Evolutionary conservation across 2,888 invertebrate species (phyloP), one percentile per base, ranked within the genome.

Genomic region (Xanthia icteritia): DNA sequence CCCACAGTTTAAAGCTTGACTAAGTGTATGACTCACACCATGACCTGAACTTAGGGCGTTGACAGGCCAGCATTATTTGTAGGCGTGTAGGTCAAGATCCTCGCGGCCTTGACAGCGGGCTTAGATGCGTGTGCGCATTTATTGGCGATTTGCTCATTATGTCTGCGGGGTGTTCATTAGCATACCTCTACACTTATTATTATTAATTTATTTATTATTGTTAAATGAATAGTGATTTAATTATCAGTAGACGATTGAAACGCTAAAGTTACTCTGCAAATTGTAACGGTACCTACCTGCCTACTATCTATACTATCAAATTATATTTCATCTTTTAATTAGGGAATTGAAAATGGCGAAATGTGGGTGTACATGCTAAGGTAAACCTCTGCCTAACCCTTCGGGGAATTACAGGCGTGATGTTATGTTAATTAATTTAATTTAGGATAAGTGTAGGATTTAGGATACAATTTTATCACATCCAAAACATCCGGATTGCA

Each of bases 21-120:
- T 42, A 48, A 39, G 77, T 70, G 68, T 66, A 13, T 82, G 54
- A 84, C 79, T 86, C 78, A 31, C n/a, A 51, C 87, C 83, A 77
- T 31, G 36, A 66, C n/a, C 61, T 39, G 65, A 86, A 76, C 79
- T 82, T 76, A 86, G 72, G 91, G 83, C 91, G 90, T 91, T 91
- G 92, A 93, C 93, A 92, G 90, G 74, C 80, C 73, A 76, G 76
- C 68, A 89, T 86, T 89, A 87, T 90, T 90, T 88, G 93, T 93
- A 89, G 93, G 92, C 93, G 94, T 91, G 79, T 91, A 91, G 93
- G 93, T 93, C 93, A 93, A 93, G 90, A 91, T 87, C 90, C 94
- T 79, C 73, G 80, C 86, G 92, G 90, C 94, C 93, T 94, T 94
- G 94, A 92, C 91, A 88, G 87, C 70, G 78, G 82, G 64, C 54